Percentiles rank a stretch among this genome's conserved stretches.
phyloP scores from a whole-genome alignment of 2,797 vertebrate genomes.

The Thripadectes ignobilis region DNA sequence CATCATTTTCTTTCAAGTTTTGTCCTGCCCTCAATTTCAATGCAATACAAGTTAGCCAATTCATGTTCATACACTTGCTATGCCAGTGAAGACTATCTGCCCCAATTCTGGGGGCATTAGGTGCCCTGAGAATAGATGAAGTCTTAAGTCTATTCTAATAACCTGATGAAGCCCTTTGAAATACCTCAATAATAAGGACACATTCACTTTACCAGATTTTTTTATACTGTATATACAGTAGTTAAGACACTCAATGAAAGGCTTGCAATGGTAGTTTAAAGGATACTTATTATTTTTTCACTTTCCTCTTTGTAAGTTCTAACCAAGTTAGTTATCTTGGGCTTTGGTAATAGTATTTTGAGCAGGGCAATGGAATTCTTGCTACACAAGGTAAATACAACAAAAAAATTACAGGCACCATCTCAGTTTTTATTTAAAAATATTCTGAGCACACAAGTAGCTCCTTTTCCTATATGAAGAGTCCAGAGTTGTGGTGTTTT shows the following conservation, averaged over 20 bases:
- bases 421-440: slow-evolving; percentile 22
- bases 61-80: not conserved
- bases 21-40: not conserved
- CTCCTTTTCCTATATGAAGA: not conserved
- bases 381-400: not conserved
- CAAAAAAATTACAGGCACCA: not conserved
- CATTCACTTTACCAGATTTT: not conserved
- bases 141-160: not conserved
- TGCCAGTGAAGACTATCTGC: not conserved
- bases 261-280: not conserved
- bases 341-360: not conserved
- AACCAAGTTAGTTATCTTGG: not conserved
- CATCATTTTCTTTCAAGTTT: not conserved
- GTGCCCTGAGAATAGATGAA: not conserved
- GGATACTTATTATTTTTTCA: not conserved
- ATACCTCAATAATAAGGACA: not conserved
- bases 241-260: not conserved
- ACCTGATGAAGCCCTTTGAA: not conserved
- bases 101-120: not conserved
- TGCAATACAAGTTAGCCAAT: not conserved
- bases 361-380: not conserved
- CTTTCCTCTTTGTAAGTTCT: not conserved
- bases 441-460: not conserved
- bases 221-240: not conserved
- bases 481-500: not conserved